phyloP scores from a whole-genome alignment of 2,888 invertebrate genomes.

The Branchellion lobata region DNA sequence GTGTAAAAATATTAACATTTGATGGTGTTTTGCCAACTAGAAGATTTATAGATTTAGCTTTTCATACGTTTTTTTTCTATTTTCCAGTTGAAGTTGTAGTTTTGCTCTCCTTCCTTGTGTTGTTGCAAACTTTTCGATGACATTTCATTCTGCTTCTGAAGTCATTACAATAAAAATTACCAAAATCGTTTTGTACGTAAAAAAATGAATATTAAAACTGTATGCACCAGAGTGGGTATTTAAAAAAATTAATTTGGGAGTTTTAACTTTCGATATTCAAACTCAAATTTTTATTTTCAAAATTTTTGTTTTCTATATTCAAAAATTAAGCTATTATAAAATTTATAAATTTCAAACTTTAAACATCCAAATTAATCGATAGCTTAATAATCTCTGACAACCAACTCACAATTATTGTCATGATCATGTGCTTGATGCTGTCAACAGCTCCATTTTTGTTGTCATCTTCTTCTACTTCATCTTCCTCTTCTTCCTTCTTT shows the following conservation, averaged over 20 bases:
- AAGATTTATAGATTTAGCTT: background rate
- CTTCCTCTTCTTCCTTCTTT: background rate
- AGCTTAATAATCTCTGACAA: too few relatives aligned
- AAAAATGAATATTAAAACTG: too few relatives aligned
- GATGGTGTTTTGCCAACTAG: too few relatives aligned
- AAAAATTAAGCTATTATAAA: too few relatives aligned
- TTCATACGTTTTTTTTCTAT: background rate
- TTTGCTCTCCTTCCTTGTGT: slow-evolving; percentile 7
- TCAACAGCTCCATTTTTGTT: background rate
- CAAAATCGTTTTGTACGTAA: background rate
- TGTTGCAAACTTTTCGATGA: background rate
- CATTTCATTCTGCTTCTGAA: slow-evolving; percentile 24
- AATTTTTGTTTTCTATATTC: too few relatives aligned
- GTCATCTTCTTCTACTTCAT: background rate
- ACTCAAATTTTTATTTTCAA: too few relatives aligned
- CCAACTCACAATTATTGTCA: background rate
- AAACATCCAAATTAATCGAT: too few relatives aligned
- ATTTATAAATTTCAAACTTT: too few relatives aligned
- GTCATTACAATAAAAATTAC: background rate
- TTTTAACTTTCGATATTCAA: too few relatives aligned
- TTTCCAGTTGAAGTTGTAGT: slow-evolving; percentile 19
- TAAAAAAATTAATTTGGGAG: too few relatives aligned
- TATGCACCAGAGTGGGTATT: too few relatives aligned
- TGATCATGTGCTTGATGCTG: slow-evolving; percentile 4
- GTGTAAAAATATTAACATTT: too few relatives aligned